A percentile compares a stretch with the other conserved stretches of the same genome.
Conservation (phyloP, 2,888 invertebrate species). For the Busseola fusca region DNA sequence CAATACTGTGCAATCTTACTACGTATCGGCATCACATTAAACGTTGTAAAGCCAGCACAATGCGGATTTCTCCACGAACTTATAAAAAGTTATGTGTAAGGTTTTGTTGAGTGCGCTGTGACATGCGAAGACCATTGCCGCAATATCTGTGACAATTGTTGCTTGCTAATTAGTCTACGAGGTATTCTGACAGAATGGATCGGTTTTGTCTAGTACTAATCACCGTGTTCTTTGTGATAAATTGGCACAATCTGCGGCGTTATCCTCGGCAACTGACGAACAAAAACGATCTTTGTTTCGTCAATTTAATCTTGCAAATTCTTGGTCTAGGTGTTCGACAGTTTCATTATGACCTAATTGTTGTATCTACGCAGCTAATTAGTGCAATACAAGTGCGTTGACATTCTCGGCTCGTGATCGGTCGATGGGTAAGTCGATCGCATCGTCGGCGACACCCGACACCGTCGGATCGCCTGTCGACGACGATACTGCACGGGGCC, state of each 20-base stretch:
- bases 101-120: conserved; percentile 76
- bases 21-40: conserved; percentile 86
- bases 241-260: conserved; percentile 16
- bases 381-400: conserved; percentile 73
- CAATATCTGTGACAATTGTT: conserved; percentile 68
- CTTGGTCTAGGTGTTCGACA: conserved; percentile 17
- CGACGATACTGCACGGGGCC: conserved; percentile 84
- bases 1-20: conserved; percentile 82
- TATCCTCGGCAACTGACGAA: background rate
- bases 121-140: conserved; percentile 79
- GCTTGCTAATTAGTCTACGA: conserved; percentile 54
- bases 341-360: conserved; percentile 60
- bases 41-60: conserved; percentile 78
- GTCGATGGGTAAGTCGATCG: conserved; percentile 85
- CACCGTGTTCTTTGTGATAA: conserved; percentile 16
- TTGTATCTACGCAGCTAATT: conserved; percentile 67
- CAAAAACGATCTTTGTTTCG: background rate
- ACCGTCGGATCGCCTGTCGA: conserved; percentile 77
- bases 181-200: conserved; percentile 22
- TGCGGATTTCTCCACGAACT: conserved; percentile 78
- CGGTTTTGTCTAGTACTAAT: conserved; percentile 25
- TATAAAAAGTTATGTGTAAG: conserved; percentile 74
- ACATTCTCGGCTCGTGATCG: conserved; percentile 76
- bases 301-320: conserved; percentile 13
- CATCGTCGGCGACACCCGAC: conserved; percentile 75